These are phyloP conservation scores for Notodonta dromedarius DNA, from an alignment of 2,888 invertebrate species.

Conservation along the genomic window DNA sequence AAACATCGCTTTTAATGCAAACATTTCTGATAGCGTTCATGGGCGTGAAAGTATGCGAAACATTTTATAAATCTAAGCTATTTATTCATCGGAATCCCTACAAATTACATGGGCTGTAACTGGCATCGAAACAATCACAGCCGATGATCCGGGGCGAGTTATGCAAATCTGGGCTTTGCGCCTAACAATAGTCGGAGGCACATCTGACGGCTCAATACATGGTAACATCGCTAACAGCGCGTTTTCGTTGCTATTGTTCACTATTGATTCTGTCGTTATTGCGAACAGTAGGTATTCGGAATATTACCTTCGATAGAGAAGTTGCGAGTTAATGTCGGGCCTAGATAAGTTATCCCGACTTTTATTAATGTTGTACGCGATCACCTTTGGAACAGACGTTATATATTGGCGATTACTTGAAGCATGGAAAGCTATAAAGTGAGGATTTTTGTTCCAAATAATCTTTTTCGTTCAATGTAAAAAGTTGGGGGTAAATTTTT, in stretches of 20 bases:
- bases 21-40: slow-evolving; percentile 3
- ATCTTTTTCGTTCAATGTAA: slow-evolving; percentile 11
- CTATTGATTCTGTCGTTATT: slow-evolving; percentile 51
- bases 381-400: slow-evolving; percentile 16
- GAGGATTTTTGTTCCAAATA: slow-evolving; percentile 16
- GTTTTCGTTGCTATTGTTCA: slow-evolving; percentile 49
- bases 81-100: slow-evolving; percentile 74
- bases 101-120: slow-evolving; percentile 76
- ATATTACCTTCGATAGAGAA: slow-evolving; percentile 1
- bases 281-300: slow-evolving; percentile 16
- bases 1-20: slow-evolving; percentile 4
- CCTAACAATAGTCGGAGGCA: slow-evolving; percentile 68
- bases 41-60: slow-evolving; percentile 21
- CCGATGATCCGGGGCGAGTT: slow-evolving; percentile 75
- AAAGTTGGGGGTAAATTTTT: slow-evolving; percentile 14
- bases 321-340: background rate
- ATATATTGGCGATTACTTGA: slow-evolving; percentile 31
- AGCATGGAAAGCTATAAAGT: slow-evolving; percentile 20
- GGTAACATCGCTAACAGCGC: slow-evolving; percentile 48
- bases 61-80: slow-evolving; percentile 60
- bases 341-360: slow-evolving; percentile 2
- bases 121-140: slow-evolving; percentile 76
- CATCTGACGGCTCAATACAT: slow-evolving; percentile 57
- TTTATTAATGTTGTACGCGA: slow-evolving; percentile 21
- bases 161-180: slow-evolving; percentile 78